These are phyloP conservation scores for Lamprologus ornatipinnis DNA, from an alignment of 2,113 vertebrate species.

Conservation along the genomic window DNA sequence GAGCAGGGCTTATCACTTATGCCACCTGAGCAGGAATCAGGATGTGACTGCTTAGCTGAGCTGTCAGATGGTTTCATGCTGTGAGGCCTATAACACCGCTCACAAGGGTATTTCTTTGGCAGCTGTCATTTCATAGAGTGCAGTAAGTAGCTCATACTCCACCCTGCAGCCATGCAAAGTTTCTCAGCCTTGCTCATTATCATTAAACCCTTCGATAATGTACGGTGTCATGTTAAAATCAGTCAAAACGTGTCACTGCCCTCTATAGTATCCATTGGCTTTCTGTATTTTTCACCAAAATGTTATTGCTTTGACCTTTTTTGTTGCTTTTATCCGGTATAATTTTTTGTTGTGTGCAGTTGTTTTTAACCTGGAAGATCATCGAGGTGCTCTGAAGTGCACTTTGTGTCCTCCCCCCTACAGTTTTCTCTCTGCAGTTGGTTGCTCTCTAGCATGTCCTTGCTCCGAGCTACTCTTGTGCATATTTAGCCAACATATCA, in stretches of 20 bases:
- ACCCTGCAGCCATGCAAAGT: conserved; percentile 5
- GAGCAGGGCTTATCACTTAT: not conserved
- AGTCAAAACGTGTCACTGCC: not conserved
- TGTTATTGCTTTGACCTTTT: not conserved
- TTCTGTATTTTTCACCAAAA: not conserved
- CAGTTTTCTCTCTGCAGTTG: not conserved
- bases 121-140: conserved; percentile 19
- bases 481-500: not conserved
- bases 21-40: conserved; percentile 21
- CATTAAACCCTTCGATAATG: not conserved
- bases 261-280: not conserved
- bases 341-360: not conserved
- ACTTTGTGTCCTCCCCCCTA: not conserved
- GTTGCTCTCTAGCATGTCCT: not conserved
- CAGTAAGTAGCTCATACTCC: conserved; percentile 1
- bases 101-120: conserved; percentile 1
- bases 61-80: not conserved
- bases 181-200: conserved; percentile 7
- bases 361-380: not conserved
- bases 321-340: not conserved
- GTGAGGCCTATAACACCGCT: not conserved
- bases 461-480: not conserved
- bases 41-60: not conserved
- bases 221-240: not conserved
- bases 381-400: not conserved